Conservation (phyloP, 2,888 invertebrate genomes). For the Chymomyza caudatula region DNA sequence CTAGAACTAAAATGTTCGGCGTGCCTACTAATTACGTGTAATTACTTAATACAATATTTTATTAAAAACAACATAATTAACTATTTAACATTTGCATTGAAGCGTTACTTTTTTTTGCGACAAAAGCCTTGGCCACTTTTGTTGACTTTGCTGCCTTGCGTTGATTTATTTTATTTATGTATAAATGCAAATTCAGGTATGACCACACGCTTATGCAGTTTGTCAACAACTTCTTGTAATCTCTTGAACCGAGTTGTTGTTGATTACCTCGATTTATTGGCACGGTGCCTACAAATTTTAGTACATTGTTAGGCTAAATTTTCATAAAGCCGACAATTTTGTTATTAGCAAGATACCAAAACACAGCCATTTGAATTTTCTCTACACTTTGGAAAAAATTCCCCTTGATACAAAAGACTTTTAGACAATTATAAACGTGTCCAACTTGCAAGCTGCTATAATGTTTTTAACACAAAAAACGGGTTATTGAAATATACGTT, state of each 20-base stretch:
- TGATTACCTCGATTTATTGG: slow-evolving; percentile 29
- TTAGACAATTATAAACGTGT: slow-evolving; percentile 42
- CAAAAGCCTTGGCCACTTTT: slow-evolving; percentile 39
- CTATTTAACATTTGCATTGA: slow-evolving; percentile 53
- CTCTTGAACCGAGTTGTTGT: slow-evolving; percentile 17
- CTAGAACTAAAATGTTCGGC: slow-evolving; percentile 3
- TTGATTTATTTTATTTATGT: slow-evolving; percentile 24
- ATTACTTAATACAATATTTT: slow-evolving; percentile 1
- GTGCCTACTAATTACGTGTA: slow-evolving; percentile 25
- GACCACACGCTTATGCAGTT: slow-evolving; percentile 24
- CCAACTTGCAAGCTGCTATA: slow-evolving; percentile 50
- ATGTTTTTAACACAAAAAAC: slow-evolving; percentile 20
- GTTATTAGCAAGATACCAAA: background rate
- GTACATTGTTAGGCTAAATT: slow-evolving; percentile 20
- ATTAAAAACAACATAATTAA: slow-evolving; percentile 34
- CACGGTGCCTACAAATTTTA: slow-evolving; percentile 1
- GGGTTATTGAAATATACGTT: slow-evolving; percentile 11
- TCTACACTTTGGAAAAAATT: background rate
- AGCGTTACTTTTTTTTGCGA: slow-evolving; percentile 7
- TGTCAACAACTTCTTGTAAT: slow-evolving; percentile 37
- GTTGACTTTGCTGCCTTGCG: slow-evolving; percentile 27
- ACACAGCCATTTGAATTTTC: slow-evolving; percentile 30
- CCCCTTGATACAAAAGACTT: background rate
- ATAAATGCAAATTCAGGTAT: slow-evolving; percentile 31
- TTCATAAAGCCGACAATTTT: background rate